Evolutionary conservation across 1,140 invertebrate species (phyloP).

Genomic region (Leptinotarsa lineolata): DNA sequence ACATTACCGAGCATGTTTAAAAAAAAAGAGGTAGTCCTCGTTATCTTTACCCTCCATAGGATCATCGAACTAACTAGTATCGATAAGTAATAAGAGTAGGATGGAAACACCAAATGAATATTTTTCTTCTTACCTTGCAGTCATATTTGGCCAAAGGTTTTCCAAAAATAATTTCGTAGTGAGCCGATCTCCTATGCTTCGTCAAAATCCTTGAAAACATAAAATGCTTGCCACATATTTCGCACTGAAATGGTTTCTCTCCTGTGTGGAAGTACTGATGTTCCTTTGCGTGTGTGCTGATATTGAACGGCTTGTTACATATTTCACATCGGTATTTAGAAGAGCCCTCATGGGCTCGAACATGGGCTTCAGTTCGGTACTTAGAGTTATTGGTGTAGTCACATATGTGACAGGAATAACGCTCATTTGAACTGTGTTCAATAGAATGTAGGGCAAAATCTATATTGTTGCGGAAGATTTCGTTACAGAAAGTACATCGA

Average conservation of each 20-base stretch:
- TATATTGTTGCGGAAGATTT: conserved; percentile 59
- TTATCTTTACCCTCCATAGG: no score
- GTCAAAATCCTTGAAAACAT: conserved; percentile 54
- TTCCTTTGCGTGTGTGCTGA: conserved; percentile 56
- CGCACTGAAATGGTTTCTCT: conserved; percentile 66
- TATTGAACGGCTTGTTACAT: conserved; percentile 59
- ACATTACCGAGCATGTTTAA: no score
- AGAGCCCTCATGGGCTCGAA: conserved; percentile 51
- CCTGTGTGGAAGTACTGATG: conserved; percentile 61
- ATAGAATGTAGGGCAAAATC: conserved; percentile 40
- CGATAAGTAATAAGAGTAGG: no score
- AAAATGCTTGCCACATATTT: conserved; percentile 63
- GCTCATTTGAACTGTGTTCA: conserved; percentile 49
- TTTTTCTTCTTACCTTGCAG: conserved; percentile 54
- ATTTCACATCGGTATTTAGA: conserved; percentile 59
- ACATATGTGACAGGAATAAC: conserved; percentile 54
- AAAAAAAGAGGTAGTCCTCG: no score
- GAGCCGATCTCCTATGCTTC: conserved; percentile 51
- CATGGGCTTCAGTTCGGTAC: conserved; percentile 53
- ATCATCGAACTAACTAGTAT: no score
- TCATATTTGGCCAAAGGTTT: conserved; percentile 52
- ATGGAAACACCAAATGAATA: background rate
- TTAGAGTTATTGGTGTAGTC: conserved; percentile 55
- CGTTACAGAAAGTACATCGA: conserved; percentile 67
- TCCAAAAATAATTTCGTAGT: conserved; percentile 53